A percentile compares a stretch with the other conserved stretches of the same genome.
These are phyloP conservation scores for Apogon talboti DNA, from an alignment of 2,797 vertebrate genomes.

Conservation along the genomic window DNA sequence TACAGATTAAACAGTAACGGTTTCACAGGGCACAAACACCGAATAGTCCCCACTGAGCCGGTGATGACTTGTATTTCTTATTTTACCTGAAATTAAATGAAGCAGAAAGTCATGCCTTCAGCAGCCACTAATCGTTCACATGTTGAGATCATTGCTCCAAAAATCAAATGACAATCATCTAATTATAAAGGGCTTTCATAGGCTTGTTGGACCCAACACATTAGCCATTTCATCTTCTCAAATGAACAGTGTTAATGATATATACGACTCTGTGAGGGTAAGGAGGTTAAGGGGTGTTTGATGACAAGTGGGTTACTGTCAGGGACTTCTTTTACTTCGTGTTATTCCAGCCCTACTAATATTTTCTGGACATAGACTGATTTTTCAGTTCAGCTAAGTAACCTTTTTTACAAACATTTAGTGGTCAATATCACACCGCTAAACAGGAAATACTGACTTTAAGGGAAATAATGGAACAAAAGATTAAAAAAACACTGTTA, in stretches of 20 bases:
- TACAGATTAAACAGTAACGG: no score
- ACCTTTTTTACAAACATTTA: no score
- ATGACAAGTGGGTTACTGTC: not conserved
- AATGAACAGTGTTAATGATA: conserved; percentile 8
- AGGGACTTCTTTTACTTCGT: no score
- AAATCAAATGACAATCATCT: conserved; percentile 38
- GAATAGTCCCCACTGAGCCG: not conserved
- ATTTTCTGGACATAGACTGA: no score
- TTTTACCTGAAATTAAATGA: conserved; percentile 13
- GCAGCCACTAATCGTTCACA: conserved; percentile 24
- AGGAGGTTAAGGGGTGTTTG: conserved; percentile 8
- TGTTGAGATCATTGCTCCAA: conserved; percentile 41
- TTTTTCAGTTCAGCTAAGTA: no score
- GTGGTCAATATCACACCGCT: no score
- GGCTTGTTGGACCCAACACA: conserved; percentile 38
- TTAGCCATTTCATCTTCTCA: conserved; percentile 25
- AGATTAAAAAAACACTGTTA: no score
- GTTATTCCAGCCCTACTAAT: no score
- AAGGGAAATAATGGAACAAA: no score
- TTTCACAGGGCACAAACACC: not conserved
- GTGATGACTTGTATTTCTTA: conserved; percentile 1
- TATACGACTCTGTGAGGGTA: conserved; percentile 41
- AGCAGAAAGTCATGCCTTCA: conserved; percentile 15
- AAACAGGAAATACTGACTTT: no score
- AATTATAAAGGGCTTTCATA: conserved; percentile 23